Evolutionary conservation across 2,113 vertebrate genomes (phyloP).

Genomic region (Poicephalus gulielmi): DNA sequence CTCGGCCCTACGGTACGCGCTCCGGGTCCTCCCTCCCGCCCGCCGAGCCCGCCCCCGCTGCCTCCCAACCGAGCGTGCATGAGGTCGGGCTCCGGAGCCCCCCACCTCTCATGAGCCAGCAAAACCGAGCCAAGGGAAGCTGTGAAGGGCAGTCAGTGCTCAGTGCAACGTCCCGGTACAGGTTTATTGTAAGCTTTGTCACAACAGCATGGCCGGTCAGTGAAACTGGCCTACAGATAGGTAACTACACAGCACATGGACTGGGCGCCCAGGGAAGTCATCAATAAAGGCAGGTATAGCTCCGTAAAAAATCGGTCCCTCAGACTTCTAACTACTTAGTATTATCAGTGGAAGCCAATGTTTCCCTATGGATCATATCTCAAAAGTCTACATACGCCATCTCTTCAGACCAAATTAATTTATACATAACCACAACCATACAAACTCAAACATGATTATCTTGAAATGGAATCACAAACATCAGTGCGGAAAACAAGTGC

Average conservation of each 20-base stretch:
- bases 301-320: conserved; percentile 38
- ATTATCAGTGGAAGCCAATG: background rate
- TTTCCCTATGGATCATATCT: background rate
- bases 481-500: background rate
- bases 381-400: background rate
- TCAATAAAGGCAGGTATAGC: conserved; percentile 61
- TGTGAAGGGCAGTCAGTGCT: background rate
- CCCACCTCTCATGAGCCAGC: background rate
- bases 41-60: too few species aligned
- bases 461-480: background rate
- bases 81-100: background rate
- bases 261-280: conserved; percentile 56
- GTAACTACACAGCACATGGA: conserved; percentile 35
- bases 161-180: conserved; percentile 49
- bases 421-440: background rate
- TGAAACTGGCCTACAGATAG: conserved; percentile 62
- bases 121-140: background rate
- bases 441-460: conserved; percentile 7
- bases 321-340: background rate
- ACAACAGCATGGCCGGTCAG: conserved; percentile 55
- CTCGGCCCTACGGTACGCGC: background rate
- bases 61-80: too few species aligned
- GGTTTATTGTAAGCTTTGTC: conserved; percentile 67
- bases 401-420: background rate
- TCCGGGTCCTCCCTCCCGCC: too few species aligned